These are phyloP conservation scores for Megatriorchis doriae DNA, from an alignment of 2,113 vertebrate genomes.

Conservation along the genomic window DNA sequence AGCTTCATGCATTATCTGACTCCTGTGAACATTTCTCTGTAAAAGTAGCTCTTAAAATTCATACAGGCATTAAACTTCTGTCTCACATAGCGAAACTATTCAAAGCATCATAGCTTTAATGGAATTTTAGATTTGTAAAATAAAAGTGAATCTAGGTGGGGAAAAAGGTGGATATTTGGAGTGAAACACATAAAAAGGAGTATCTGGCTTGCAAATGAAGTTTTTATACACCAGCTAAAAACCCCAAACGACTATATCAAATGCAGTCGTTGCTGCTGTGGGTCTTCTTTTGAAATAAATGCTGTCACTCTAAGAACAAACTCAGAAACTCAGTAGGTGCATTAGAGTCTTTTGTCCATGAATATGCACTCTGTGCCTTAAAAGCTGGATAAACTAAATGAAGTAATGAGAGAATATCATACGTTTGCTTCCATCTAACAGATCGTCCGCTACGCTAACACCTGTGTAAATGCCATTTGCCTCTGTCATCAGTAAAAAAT, in stretches of 20 bases:
- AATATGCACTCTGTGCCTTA: neutral
- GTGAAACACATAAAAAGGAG: neutral
- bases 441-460: neutral
- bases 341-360: neutral
- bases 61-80: neutral
- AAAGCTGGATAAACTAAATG: neutral
- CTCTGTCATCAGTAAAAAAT: neutral
- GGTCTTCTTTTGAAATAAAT: neutral
- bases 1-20: neutral
- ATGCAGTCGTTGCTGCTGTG: neutral
- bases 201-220: neutral
- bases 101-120: neutral
- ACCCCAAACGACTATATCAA: neutral
- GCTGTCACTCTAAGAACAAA: neutral
- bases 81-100: neutral
- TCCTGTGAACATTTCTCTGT: neutral
- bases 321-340: neutral
- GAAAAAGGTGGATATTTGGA: neutral
- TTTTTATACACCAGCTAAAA: neutral
- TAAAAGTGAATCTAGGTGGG: neutral
- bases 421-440: neutral
- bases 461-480: neutral
- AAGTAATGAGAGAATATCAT: neutral
- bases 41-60: neutral
- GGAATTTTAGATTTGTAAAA: neutral